Evolutionary conservation across 2,888 invertebrate species (phyloP), one percentile per base, ranked within the genome.

Genomic region (Oscheius onirici): DNA sequence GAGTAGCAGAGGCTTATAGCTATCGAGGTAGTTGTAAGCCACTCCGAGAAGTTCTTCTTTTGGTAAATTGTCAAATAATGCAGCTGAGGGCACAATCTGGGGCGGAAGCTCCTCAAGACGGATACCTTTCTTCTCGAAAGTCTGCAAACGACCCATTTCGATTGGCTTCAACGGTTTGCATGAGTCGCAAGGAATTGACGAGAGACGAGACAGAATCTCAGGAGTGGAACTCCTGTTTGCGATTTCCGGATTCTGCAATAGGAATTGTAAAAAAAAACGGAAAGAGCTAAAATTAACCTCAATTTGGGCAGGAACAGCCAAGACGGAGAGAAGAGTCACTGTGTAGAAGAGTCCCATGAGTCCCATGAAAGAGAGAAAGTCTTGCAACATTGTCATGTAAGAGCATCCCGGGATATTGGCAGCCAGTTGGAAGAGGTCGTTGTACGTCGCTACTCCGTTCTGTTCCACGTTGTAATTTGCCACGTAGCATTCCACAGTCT

Each of bases 361-460:
- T 54, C 66, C 66, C 17, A 66, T 54, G 22, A 52, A 52, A 6
- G 66, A 52, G 24, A 66, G 28, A 51, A 66, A 66, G 22, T 66
- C 66, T n/a, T 40, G 52, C 17, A 66, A 24, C 13, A 54, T n/a
- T 8, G n/a, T 24, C 66, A 66, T 52, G 52, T 54, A 54, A 20
- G 66, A 54, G 3, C 52, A 66, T 17, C 49, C 63, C 6, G 66
- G 52, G 22, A 66, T 52, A 40, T 11, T 40, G 40, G 24, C 43
- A 10, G 57, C 55, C 34, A 68, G 26, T 22, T 68, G 55, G 22
- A 24, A 40, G 26, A 78, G 60, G 61, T 85, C 84, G 60, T 83
- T 84, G 74, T 85, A 85, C 17, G 84, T 82, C 24, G 73, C 57
- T 43, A 83, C 82, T 24, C 77, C 79, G 51, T 79, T 74, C 24